A percentile compares a stretch with the other conserved stretches of the same genome.
Conservation (phyloP, 2,797 vertebrate genomes). For the Xenopus petersii region DNA sequence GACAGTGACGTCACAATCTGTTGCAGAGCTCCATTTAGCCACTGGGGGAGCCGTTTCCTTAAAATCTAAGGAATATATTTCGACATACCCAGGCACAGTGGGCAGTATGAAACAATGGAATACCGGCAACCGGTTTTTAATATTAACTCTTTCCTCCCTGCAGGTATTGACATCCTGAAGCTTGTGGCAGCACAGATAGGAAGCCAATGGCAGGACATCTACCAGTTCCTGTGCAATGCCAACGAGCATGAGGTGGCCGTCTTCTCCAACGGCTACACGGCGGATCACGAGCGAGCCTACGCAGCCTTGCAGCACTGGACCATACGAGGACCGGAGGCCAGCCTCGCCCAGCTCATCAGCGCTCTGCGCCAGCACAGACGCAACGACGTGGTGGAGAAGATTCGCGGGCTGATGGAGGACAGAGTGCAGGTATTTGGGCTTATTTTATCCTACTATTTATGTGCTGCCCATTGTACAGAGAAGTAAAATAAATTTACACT, state of each 20-base stretch:
- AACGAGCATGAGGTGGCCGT: slow-evolving; percentile 87
- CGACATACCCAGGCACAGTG: no score
- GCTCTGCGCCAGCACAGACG: slow-evolving; percentile 88
- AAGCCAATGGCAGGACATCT: slow-evolving; percentile 92
- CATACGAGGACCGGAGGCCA: slow-evolving; percentile 87
- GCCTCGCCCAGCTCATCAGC: slow-evolving; percentile 90
- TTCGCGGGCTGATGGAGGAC: slow-evolving; percentile 92
- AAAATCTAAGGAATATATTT: no score
- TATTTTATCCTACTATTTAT: no score
- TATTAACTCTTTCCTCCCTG: background rate
- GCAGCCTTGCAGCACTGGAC: slow-evolving; percentile 96
- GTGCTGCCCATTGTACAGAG: no score
- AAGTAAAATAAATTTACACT: no score
- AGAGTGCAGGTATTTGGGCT: slow-evolving; percentile 76
- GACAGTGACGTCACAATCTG: no score
- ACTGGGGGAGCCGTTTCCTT: no score
- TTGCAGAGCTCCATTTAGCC: no score
- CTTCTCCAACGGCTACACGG: slow-evolving; percentile 84
- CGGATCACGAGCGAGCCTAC: slow-evolving; percentile 86
- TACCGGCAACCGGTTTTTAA: no score
- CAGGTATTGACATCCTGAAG: slow-evolving; percentile 94
- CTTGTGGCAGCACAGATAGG: slow-evolving; percentile 90
- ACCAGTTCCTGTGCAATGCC: slow-evolving; percentile 87
- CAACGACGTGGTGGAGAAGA: slow-evolving; percentile 94
- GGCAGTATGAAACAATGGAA: no score